Conservation (phyloP, 2,113 vertebrate species). For the Tetrax tetrax region DNA sequence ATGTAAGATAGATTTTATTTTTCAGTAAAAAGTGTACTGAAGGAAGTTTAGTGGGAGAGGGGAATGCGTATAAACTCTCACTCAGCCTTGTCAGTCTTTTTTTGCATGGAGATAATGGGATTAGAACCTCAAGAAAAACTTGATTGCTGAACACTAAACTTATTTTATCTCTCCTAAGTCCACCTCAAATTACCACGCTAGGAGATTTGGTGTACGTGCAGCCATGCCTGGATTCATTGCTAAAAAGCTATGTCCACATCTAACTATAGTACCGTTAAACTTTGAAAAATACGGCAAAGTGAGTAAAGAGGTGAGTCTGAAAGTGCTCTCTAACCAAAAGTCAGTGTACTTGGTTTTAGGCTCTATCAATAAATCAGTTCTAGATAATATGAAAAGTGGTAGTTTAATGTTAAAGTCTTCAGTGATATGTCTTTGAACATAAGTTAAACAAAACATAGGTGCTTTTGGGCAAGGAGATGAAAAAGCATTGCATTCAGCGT, state of each 20-base stretch:
- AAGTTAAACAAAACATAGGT: not conserved
- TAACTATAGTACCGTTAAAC: constrained; percentile 89
- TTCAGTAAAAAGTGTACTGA: not conserved
- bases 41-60: not conserved
- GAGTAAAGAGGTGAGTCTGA: constrained; percentile 86
- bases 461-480: not conserved
- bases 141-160: constrained; percentile 8
- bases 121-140: not conserved
- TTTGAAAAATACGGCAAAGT: constrained; percentile 92
- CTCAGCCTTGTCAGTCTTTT: not conserved
- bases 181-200: constrained; percentile 95
- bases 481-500: not conserved
- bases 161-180: constrained; percentile 77
- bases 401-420: not conserved
- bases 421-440: not conserved
- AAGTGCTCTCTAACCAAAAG: not conserved
- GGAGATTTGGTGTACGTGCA: constrained; percentile 93
- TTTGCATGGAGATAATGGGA: not conserved
- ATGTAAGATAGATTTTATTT: not conserved
- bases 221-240: constrained; percentile 99
- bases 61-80: not conserved
- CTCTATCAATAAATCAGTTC: not conserved
- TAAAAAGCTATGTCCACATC: constrained; percentile 91
- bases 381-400: not conserved
- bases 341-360: not conserved